A percentile compares a stretch with the other conserved stretches of the same genome.
phyloP scores from a whole-genome alignment of 2,888 invertebrate genomes.

The Campaea margaritaria region DNA sequence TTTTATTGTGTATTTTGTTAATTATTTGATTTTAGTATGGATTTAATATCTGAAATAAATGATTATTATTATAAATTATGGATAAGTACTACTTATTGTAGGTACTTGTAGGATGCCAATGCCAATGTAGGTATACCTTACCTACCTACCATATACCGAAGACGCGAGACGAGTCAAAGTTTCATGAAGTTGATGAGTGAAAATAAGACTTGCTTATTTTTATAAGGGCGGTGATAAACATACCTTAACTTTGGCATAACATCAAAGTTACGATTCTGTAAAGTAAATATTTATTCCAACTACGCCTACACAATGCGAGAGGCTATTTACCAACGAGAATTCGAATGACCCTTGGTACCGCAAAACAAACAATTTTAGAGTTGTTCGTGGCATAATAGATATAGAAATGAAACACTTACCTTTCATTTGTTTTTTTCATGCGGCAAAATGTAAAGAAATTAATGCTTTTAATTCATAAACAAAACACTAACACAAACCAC shows the following conservation, averaged over 20 bases:
- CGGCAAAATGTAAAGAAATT: slow-evolving; percentile 38
- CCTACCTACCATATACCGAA: too few relatives aligned
- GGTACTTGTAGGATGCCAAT: too few relatives aligned
- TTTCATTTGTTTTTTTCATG: slow-evolving; percentile 49
- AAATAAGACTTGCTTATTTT: too few relatives aligned
- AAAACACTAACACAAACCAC: slow-evolving; percentile 65
- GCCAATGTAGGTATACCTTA: too few relatives aligned
- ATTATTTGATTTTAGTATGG: too few relatives aligned
- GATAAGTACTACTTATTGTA: too few relatives aligned
- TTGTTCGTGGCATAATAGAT: background rate
- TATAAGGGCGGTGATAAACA: background rate
- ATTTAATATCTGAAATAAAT: too few relatives aligned
- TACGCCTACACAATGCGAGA: slow-evolving; percentile 9
- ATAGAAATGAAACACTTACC: slow-evolving; percentile 52
- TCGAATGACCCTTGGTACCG: slow-evolving; percentile 7
- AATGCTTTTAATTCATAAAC: slow-evolving; percentile 63
- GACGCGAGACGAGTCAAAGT: too few relatives aligned
- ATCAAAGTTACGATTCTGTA: background rate
- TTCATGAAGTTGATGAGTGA: too few relatives aligned
- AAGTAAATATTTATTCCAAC: slow-evolving; percentile 19
- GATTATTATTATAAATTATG: too few relatives aligned
- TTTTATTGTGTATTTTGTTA: too few relatives aligned
- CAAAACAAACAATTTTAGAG: slow-evolving; percentile 10
- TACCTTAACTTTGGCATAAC: background rate
- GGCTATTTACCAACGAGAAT: slow-evolving; percentile 15